Evolutionary conservation across 2,113 vertebrate species (phyloP), one percentile per base, ranked within the genome.

Genomic region (Catagonus wagneri): DNA sequence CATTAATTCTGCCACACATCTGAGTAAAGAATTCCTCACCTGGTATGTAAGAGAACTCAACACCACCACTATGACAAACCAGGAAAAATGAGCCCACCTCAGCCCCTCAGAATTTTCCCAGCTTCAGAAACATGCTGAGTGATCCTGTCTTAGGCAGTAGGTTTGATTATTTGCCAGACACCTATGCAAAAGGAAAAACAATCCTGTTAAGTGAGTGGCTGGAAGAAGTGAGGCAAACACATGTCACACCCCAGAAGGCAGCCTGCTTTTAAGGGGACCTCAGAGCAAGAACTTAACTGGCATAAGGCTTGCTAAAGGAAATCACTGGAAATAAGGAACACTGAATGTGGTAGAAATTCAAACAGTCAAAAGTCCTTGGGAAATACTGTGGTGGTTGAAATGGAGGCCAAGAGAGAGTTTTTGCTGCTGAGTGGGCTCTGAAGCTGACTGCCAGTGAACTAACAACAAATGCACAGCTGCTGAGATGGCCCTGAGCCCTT

Each of bases 101-200:
- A 99, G 99, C 98, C 99, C 99, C 5, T 98, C 99, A 20, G 99
- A 99, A 93, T 99, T 99, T 74, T 99, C 99, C 94, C 98, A 99
- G 96, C 99, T 99, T 92, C 99, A 99, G 97, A 99, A 99, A 96
- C 99, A 99, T 58, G 98, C 99, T 3, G 99, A 99, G 94, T 99
- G 99, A n/a, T n/a, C n/a, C n/a, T n/a, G n/a, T n/a, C n/a, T n/a
- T n/a, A n/a, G n/a, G n/a, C n/a, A n/a, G n/a, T n/a, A n/a, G n/a
- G n/a, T n/a, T n/a, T n/a, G n/a, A n/a, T n/a, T n/a, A n/a, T n/a
- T n/a, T n/a, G n/a, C n/a, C n/a, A n/a, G n/a, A n/a, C n/a, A n/a
- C n/a, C n/a, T n/a, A n/a, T n/a, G n/a, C n/a, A n/a, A n/a, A n/a
- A n/a, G n/a, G n/a, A n/a, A n/a, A n/a, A n/a, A n/a, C n/a, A n/a